Percentiles rank a stretch among this genome's conserved stretches.
These are phyloP conservation scores for Acanthosepion pharaonis DNA, from an alignment of 2,888 invertebrate species.

Conservation along the genomic window DNA sequence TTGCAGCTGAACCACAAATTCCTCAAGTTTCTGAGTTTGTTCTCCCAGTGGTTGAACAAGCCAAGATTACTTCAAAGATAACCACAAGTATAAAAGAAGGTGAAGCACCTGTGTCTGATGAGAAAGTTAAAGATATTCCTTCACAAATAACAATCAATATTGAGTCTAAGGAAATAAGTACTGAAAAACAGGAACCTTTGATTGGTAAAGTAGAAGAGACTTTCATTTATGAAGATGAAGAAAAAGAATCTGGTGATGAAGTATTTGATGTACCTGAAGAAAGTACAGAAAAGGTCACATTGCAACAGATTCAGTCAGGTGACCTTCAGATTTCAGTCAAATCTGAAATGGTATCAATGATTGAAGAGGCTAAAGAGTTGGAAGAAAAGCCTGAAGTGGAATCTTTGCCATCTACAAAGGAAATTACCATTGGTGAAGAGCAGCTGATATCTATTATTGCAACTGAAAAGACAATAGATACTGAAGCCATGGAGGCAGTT, in stretches of 20 bases:
- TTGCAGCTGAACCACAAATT: too few relatives aligned
- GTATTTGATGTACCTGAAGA: too few relatives aligned
- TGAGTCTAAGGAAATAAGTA: not conserved
- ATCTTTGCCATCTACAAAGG: not conserved
- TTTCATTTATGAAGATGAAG: not conserved
- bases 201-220: too few relatives aligned
- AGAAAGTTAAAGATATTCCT: not conserved
- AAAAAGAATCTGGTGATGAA: not conserved
- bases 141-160: too few relatives aligned
- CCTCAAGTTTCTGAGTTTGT: too few relatives aligned
- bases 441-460: too few relatives aligned
- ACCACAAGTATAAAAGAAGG: too few relatives aligned
- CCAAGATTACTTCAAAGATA: too few relatives aligned
- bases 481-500: constrained; percentile 34
- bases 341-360: constrained; percentile 12
- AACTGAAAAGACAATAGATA: not conserved
- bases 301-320: not conserved
- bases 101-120: not conserved
- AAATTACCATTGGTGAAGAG: not conserved
- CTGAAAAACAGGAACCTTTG: not conserved
- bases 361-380: not conserved
- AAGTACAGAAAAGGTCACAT: too few relatives aligned
- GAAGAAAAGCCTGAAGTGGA: not conserved
- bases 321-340: not conserved
- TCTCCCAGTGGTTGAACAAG: too few relatives aligned